Base-by-base conservation (phyloP, 2,797 vertebrate genomes). In the Hypotaenidia philippensis region DNA sequence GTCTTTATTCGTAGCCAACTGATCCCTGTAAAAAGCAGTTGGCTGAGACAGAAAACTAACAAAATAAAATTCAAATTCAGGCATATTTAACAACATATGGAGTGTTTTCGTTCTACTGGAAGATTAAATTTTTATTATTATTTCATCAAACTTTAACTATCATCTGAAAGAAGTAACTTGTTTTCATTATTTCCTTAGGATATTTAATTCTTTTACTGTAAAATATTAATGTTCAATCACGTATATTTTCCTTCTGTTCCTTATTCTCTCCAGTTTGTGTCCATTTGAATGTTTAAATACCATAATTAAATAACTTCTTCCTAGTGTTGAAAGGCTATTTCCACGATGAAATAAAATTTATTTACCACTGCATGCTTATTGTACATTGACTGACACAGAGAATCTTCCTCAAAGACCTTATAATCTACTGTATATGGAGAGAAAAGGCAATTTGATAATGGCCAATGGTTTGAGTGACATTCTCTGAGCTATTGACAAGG, bases 61-160 rank as follows among this genome's bases (percentile, higher is more conserved):
- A 74, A 63, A 78, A 91, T 0, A 57, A n/a, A 96, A 90, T 90
- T 87, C 27, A 94, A 87, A 95, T 92, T 85, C 53, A 88, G 69
- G 72, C 84, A 64, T 60, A 76, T 87, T 88, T 96, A 94, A 87
- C 78, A 93, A 85, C 83, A 94, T 94, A 92, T 83, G 86, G 94
- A 92, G 52, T 41, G 38, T 53, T 87, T 96, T 93, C 15, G 11
- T 93, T 96, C 94, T 95, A 94, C 79, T 89, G 66, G 47, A 92
- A 89, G 83, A 96, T 97, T 92, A 97, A 94, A 49, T 77, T 97
- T 97, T 96, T 96, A 97, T 97, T 94, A 96, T 89, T 96, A 91
- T 97, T 96, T 97, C 94, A 96, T 97, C 92, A 97, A 96, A 97
- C 41, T 96, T 97, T 96, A 97, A 96, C 87, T 86, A 97, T 94